A percentile compares a stretch with the other conserved stretches of the same genome.
These are phyloP conservation scores for Tupiocoris notatus DNA, from an alignment of 2,888 invertebrate species.

Conservation along the genomic window DNA sequence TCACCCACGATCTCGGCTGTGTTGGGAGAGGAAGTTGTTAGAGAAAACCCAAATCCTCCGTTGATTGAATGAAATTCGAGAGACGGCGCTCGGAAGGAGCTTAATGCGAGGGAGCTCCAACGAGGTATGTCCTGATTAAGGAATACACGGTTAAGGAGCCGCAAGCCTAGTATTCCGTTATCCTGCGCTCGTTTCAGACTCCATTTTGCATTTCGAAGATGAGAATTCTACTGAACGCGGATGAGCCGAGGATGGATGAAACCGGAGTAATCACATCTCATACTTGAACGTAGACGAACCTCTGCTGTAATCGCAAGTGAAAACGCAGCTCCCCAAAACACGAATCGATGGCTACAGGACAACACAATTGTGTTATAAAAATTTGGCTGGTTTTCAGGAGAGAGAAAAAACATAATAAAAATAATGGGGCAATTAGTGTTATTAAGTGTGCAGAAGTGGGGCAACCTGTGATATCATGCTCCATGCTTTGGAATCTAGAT, in stretches of 20 bases:
- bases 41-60: slow-evolving; percentile 18
- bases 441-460: too few species aligned
- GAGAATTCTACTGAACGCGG: not conserved
- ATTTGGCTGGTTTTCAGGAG: too few species aligned
- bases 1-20: not conserved
- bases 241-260: not conserved
- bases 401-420: too few species aligned
- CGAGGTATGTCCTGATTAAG: slow-evolving; percentile 19
- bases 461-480: too few species aligned
- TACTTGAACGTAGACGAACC: not conserved
- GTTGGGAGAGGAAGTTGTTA: not conserved
- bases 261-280: not conserved
- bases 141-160: slow-evolving; percentile 4
- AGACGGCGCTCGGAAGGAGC: slow-evolving; percentile 1
- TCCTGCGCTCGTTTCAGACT: not conserved
- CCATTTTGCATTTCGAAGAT: not conserved
- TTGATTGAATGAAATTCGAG: slow-evolving; percentile 32
- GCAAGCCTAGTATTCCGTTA: not conserved
- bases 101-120: slow-evolving; percentile 5
- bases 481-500: too few species aligned
- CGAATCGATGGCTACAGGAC: too few species aligned
- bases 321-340: too few species aligned
- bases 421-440: too few species aligned
- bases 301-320: not conserved
- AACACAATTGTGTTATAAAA: too few species aligned